These are phyloP conservation scores for Idaea biselata DNA, from an alignment of 2,888 invertebrate genomes.

Conservation along the genomic window DNA sequence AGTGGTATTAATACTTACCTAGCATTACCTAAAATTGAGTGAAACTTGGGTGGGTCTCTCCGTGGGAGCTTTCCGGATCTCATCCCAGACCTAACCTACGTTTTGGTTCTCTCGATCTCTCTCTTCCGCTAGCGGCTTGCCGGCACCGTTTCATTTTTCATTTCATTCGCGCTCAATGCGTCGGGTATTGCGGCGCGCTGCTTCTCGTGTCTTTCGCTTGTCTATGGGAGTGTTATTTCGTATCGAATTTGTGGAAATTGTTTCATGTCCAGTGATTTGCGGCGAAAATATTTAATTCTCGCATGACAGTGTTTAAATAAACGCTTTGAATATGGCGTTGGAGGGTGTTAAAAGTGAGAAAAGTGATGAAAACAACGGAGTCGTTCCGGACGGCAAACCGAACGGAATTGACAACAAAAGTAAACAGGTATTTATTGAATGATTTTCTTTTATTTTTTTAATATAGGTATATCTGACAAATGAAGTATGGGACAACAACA, in stretches of 20 bases:
- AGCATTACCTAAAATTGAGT: not conserved
- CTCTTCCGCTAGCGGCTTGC: conserved; percentile 34
- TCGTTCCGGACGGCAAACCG: conserved; percentile 74
- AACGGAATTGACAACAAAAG: conserved; percentile 81
- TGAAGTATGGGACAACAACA: conserved; percentile 9
- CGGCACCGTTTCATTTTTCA: conserved; percentile 48
- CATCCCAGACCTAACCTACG: conserved; percentile 5
- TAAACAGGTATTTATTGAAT: conserved; percentile 75
- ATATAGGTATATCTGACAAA: conserved; percentile 25
- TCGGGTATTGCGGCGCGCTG: conserved; percentile 49
- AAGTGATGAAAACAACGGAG: conserved; percentile 78
- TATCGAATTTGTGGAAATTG: conserved; percentile 66
- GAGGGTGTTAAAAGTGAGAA: conserved; percentile 79
- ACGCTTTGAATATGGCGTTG: conserved; percentile 72
- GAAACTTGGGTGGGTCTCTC: not conserved
- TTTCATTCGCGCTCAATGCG: conserved; percentile 77
- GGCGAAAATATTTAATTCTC: conserved; percentile 53
- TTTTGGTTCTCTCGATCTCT: conserved; percentile 37
- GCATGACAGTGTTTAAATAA: conserved; percentile 76
- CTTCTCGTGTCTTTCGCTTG: conserved; percentile 54
- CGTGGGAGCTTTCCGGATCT: not conserved
- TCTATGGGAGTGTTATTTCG: conserved; percentile 71
- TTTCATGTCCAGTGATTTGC: conserved; percentile 56
- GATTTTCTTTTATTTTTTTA: conserved; percentile 45
- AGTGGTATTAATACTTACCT: not conserved